Conservation (phyloP, 1,140 invertebrate genomes). For the Drosophila nigrodunni region DNA sequence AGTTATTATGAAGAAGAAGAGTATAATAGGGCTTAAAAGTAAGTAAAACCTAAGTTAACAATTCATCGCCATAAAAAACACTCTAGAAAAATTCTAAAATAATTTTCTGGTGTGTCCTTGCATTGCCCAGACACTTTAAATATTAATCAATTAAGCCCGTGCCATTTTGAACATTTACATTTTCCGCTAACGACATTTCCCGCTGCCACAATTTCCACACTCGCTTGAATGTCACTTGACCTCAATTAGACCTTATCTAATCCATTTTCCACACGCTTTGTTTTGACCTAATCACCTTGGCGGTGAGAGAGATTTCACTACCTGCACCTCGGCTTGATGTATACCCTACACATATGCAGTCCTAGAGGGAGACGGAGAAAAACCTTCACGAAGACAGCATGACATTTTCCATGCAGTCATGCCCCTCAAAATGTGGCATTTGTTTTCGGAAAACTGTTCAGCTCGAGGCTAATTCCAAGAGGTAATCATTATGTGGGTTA, state of each 20-base stretch:
- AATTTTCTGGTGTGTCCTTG: not conserved
- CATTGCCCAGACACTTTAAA: not conserved
- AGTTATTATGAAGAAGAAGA: no score
- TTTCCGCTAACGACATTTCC: constrained; percentile 12
- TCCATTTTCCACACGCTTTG: constrained; percentile 63
- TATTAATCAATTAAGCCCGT: constrained; percentile 24
- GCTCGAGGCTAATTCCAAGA: constrained; percentile 45
- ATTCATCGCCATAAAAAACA: no score
- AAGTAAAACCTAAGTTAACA: no score
- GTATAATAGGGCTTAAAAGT: no score
- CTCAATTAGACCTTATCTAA: constrained; percentile 73
- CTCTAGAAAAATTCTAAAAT: no score
- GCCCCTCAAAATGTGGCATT: constrained; percentile 40
- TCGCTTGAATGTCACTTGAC: constrained; percentile 56
- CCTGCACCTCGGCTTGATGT: constrained; percentile 41
- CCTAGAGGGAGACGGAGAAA: constrained; percentile 7
- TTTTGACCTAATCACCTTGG: constrained; percentile 69
- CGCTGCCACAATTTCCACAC: constrained; percentile 21
- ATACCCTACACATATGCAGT: constrained; percentile 35
- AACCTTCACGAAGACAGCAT: constrained; percentile 63
- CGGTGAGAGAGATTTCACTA: constrained; percentile 43
- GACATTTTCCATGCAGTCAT: constrained; percentile 59
- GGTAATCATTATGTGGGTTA: constrained; percentile 67
- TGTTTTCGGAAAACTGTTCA: constrained; percentile 17
- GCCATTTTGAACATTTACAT: constrained; percentile 20